These are phyloP conservation scores for Dasysyrphus tricinctus DNA, from an alignment of 2,888 invertebrate genomes.

Conservation along the genomic window DNA sequence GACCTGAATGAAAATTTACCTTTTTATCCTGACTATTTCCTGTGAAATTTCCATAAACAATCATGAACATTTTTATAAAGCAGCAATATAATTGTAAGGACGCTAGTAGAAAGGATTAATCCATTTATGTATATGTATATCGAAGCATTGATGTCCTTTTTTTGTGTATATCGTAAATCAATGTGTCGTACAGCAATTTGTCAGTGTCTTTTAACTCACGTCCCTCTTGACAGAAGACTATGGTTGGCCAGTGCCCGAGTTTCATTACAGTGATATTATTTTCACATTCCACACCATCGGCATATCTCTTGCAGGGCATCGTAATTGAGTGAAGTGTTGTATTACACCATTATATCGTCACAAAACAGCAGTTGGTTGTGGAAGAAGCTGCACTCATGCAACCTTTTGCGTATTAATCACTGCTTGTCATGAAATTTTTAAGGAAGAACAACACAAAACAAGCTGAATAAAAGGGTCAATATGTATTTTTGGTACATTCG, in stretches of 20 bases:
- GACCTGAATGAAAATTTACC: not conserved
- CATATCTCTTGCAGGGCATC: slow-evolving; percentile 63
- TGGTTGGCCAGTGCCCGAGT: slow-evolving; percentile 2
- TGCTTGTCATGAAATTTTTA: slow-evolving; percentile 32
- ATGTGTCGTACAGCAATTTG: slow-evolving; percentile 55
- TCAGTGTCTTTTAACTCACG: slow-evolving; percentile 47
- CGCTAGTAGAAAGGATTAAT: slow-evolving; percentile 1
- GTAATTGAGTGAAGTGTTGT: slow-evolving; percentile 69
- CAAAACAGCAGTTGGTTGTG: slow-evolving; percentile 48
- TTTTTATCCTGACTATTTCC: not conserved
- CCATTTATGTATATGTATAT: not conserved
- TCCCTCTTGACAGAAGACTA: slow-evolving; percentile 40
- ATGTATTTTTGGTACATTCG: not conserved
- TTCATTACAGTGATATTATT: slow-evolving; percentile 55
- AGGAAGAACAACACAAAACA: slow-evolving; percentile 23
- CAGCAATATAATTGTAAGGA: not conserved
- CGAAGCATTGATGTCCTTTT: slow-evolving; percentile 19
- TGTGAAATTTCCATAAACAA: not conserved
- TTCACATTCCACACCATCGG: slow-evolving; percentile 58
- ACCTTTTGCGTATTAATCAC: slow-evolving; percentile 64
- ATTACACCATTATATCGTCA: slow-evolving; percentile 64
- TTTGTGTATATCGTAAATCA: slow-evolving; percentile 45
- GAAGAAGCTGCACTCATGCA: slow-evolving; percentile 41
- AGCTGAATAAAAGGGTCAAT: slow-evolving; percentile 21
- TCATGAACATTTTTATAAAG: not conserved